Evolutionary conservation across 2,113 vertebrate species (phyloP).

Genomic region (Notechis scutatus): DNA sequence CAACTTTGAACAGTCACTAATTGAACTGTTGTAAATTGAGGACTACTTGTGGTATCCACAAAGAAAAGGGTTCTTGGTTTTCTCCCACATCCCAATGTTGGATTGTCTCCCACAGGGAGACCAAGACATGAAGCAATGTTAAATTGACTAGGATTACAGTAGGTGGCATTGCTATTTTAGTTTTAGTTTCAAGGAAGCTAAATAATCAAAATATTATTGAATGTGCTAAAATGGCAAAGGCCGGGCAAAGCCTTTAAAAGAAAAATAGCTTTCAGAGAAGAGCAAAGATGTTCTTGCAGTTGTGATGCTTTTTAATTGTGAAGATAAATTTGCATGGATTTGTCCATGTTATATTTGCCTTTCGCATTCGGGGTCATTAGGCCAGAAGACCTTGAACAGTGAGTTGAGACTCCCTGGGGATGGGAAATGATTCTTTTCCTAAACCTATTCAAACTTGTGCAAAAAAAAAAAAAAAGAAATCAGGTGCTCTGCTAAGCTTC

Average conservation of each 20-base stretch:
- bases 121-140: background rate
- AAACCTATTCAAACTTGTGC: background rate
- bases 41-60: background rate
- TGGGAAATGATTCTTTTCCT: background rate
- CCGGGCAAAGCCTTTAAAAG: background rate
- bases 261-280: background rate
- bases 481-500: background rate
- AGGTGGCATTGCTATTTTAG: background rate
- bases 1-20: background rate
- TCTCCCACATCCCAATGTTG: background rate
- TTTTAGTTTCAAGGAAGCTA: background rate
- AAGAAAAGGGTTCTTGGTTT: background rate
- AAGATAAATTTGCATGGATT: background rate
- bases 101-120: background rate
- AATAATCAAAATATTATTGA: background rate
- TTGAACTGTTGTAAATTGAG: background rate
- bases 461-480: background rate
- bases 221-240: background rate
- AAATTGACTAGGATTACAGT: background rate
- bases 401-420: background rate
- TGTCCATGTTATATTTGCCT: background rate
- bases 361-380: background rate
- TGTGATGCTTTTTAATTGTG: background rate
- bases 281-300: background rate
- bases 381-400: background rate